Evolutionary conservation across 2,113 vertebrate species (phyloP), one percentile per base, ranked within the genome.

Genomic region (Cinclus mexicanus): DNA sequence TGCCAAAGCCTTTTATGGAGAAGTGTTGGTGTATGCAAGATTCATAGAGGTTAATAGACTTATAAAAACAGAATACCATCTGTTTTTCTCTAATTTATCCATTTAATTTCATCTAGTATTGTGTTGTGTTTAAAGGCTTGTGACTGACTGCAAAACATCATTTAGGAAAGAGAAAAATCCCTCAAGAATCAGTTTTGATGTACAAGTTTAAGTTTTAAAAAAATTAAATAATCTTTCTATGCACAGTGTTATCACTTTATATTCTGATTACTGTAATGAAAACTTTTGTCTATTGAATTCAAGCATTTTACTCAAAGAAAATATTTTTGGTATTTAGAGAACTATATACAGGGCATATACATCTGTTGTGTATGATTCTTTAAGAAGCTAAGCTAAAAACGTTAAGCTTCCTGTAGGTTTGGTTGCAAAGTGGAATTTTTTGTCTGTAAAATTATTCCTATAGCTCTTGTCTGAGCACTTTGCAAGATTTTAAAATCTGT

Each of bases 41-140:
- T 72, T 92, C 82, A 75, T 44, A 53, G 83, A 90, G 28, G 60
- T 68, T 81, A 93, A 93, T 33, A 90, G 74, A 86, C 90, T 94
- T 93, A 31, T 52, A 88, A 75, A 56, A 71, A 1, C 53, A 79
- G 74, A 93, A 69, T 89, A 91, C 52, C 6, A 56, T 87, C 52
- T 87, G 24, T 2, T 61, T 90, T 96, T 71, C 71, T 78, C 14
- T 60, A n/a, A 89, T 47, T 81, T 90, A 81, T 67, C 13, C 3
- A 47, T 78, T 89, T 89, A 75, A 84, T 91, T 91, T 87, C 8
- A 79, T 37, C 41, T 82, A 74, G 17, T 19, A 79, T 26, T 69
- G 29, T 60, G 28, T 47, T 91, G 56, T 56, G 35, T 64, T 93
- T 88, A 90, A 96, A 61, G 74, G 55, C 39, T 56, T 79, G 44